These are phyloP conservation scores for Drosophila tsacasi DNA, from an alignment of 1,140 invertebrate species.

Conservation along the genomic window DNA sequence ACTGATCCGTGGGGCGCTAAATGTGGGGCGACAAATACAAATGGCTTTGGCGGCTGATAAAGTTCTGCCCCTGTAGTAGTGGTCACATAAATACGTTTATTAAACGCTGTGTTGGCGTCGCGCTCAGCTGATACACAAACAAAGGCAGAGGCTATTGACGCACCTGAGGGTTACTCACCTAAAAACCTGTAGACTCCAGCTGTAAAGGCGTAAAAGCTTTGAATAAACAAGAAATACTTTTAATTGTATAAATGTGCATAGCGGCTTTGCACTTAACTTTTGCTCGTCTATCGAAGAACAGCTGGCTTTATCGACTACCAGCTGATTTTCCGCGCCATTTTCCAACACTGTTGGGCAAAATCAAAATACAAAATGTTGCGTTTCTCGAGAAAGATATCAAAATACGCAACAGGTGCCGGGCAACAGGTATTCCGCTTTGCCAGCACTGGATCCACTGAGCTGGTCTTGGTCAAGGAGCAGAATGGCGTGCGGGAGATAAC, in stretches of 20 bases:
- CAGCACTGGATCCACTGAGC: slow-evolving; percentile 22
- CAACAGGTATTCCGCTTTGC: slow-evolving; percentile 11
- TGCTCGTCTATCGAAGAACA: slow-evolving; percentile 11
- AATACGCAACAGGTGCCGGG: slow-evolving; percentile 30
- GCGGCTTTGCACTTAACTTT: slow-evolving; percentile 22
- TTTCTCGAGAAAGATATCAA: slow-evolving; percentile 28
- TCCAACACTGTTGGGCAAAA: slow-evolving; percentile 25
- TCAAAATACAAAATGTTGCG: slow-evolving; percentile 47
- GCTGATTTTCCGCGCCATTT: background rate
- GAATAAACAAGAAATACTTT: slow-evolving; percentile 1
- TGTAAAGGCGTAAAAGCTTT: slow-evolving; percentile 11
- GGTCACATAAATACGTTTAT: slow-evolving; percentile 12
- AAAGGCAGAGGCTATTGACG: slow-evolving; percentile 21
- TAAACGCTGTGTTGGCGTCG: slow-evolving; percentile 12
- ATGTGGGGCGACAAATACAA: slow-evolving; percentile 52
- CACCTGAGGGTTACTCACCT: slow-evolving; percentile 41
- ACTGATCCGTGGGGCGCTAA: slow-evolving; percentile 47
- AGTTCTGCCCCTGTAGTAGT: slow-evolving; percentile 21
- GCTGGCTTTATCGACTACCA: slow-evolving; percentile 14
- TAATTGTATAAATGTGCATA: slow-evolving; percentile 17
- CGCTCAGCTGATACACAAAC: slow-evolving; percentile 32
- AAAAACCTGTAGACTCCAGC: slow-evolving; percentile 6
- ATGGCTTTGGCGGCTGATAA: slow-evolving; percentile 64
- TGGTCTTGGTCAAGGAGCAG: slow-evolving; percentile 49
- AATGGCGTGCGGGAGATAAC: slow-evolving; percentile 85